Conservation (phyloP, 2,888 invertebrate genomes). For the Himalopsyche tibetana region DNA sequence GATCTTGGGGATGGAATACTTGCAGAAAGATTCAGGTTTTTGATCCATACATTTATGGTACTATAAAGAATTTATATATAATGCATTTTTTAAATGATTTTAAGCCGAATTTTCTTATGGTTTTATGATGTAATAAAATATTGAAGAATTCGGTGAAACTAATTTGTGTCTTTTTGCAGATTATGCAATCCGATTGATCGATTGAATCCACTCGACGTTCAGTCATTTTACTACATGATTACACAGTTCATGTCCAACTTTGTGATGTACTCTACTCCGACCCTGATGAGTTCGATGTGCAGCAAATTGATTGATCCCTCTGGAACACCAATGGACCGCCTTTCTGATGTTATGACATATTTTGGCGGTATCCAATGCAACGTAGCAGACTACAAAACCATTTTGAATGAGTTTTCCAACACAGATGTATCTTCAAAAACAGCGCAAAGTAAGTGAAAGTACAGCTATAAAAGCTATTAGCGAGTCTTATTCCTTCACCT, state of each 20-base stretch:
- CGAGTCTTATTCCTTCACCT: no score
- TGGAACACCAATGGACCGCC: background rate
- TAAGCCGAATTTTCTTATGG: no score
- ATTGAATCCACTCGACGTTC: background rate
- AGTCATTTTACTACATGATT: background rate
- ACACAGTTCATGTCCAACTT: constrained; percentile 1
- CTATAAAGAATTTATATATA: no score
- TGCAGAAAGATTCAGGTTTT: background rate
- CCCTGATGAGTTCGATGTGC: background rate
- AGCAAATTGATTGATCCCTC: background rate
- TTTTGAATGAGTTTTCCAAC: background rate
- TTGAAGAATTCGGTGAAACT: no score
- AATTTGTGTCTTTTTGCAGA: background rate
- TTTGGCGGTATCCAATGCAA: background rate
- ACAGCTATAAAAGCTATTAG: no score
- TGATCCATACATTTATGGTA: no score
- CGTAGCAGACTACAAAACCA: background rate
- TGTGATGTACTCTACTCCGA: background rate
- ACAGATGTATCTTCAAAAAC: background rate
- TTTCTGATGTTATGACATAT: background rate
- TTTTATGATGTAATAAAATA: no score
- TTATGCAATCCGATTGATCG: background rate
- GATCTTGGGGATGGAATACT: background rate
- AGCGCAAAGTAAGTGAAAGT: background rate
- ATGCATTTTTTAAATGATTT: no score